phyloP scores from a whole-genome alignment of 2,888 invertebrate genomes.

The Tetropium fuscum region DNA sequence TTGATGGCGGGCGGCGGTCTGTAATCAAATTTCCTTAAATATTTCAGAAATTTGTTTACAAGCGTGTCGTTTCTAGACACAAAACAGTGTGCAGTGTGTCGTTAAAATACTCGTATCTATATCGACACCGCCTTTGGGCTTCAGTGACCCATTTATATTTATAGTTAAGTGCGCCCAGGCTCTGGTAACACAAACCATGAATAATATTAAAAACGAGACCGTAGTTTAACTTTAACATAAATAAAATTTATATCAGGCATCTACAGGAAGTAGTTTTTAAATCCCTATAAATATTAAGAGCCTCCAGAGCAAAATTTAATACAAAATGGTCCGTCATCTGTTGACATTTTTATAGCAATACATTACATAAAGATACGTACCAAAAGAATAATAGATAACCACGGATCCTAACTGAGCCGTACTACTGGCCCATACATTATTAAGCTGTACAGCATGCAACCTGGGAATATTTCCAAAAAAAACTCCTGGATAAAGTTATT shows the following conservation, averaged over 20 bases:
- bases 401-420: too few species aligned
- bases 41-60: slow-evolving; percentile 13
- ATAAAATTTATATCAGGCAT: background rate
- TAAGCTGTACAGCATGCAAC: too few species aligned
- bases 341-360: too few species aligned
- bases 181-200: slow-evolving; percentile 15
- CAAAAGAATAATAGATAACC: too few species aligned
- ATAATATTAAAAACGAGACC: slow-evolving; percentile 22
- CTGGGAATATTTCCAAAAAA: too few species aligned
- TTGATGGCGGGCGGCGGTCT: slow-evolving; percentile 8
- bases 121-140: slow-evolving; percentile 20
- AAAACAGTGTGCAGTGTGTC: slow-evolving; percentile 29
- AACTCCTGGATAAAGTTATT: too few species aligned
- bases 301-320: too few species aligned
- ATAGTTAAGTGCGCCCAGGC: background rate
- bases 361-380: too few species aligned
- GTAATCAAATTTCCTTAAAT: slow-evolving; percentile 15
- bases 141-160: slow-evolving; percentile 20
- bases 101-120: slow-evolving; percentile 36
- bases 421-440: too few species aligned
- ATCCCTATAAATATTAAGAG: too few species aligned
- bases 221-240: background rate
- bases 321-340: too few species aligned
- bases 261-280: background rate
- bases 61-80: slow-evolving; percentile 6